Percentiles rank a stretch among this genome's conserved stretches.
Evolutionary conservation across 2,113 vertebrate species (phyloP).

Genomic region (Poicephalus gulielmi): DNA sequence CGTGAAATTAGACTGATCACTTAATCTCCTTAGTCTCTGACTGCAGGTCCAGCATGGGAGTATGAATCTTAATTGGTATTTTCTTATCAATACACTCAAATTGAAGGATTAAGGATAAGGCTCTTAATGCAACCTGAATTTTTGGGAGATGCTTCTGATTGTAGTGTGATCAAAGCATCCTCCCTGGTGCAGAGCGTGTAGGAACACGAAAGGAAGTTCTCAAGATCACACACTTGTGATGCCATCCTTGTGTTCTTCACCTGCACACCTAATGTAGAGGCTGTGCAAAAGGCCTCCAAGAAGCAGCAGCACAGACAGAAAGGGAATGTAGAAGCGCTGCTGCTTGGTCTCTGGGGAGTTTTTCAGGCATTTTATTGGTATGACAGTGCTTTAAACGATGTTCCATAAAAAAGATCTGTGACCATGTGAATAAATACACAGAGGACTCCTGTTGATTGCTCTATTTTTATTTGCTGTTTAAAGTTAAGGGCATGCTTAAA

Average conservation of each 20-base stretch:
- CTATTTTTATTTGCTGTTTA: background rate
- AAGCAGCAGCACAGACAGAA: background rate
- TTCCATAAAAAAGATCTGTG: background rate
- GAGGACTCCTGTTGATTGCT: background rate
- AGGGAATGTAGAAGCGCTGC: background rate
- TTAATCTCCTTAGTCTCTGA: constrained; percentile 59
- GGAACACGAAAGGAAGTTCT: background rate
- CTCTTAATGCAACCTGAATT: constrained; percentile 27
- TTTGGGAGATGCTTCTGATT: constrained; percentile 26
- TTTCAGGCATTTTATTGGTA: background rate
- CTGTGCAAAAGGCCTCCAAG: background rate
- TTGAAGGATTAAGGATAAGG: constrained; percentile 52
- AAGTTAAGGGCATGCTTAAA: background rate
- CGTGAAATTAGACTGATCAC: constrained; percentile 47
- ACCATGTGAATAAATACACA: background rate
- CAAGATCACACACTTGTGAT: background rate
- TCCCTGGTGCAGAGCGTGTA: background rate
- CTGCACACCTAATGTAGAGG: background rate
- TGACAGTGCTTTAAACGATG: background rate
- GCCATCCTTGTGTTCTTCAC: background rate
- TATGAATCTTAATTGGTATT: constrained; percentile 54
- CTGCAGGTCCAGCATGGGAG: constrained; percentile 43
- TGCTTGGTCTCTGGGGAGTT: background rate
- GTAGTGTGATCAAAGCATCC: background rate
- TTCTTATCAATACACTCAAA: constrained; percentile 54